These are phyloP conservation scores for Theropithecus gelada DNA, from an alignment of 2,113 vertebrate genomes.

Conservation along the genomic window DNA sequence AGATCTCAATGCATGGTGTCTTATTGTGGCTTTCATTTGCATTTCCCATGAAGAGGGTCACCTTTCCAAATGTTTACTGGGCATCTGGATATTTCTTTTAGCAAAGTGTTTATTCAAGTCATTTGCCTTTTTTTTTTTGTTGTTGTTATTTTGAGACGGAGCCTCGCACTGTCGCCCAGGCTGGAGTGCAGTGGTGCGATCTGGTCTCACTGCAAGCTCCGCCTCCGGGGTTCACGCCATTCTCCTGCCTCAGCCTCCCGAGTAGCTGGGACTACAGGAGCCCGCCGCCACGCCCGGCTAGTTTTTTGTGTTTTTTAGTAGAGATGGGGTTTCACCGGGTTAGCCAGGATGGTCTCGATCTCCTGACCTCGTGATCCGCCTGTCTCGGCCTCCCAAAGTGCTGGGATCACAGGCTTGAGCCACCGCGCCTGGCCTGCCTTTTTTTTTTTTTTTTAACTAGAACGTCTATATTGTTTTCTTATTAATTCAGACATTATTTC, in stretches of 20 bases:
- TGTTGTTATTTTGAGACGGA: background rate
- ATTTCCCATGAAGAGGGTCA: background rate
- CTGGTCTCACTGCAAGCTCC: too few species aligned
- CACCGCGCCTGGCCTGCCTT: background rate
- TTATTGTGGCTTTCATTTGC: background rate
- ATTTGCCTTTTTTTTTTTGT: background rate
- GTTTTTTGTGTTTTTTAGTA: too few species aligned
- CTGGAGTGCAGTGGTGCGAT: too few species aligned
- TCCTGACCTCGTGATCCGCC: too few species aligned
- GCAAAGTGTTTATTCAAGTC: background rate
- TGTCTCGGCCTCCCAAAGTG: too few species aligned
- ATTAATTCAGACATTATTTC: background rate
- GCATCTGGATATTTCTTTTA: background rate
- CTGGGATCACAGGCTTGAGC: too few species aligned
- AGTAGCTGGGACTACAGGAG: too few species aligned
- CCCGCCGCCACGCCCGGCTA: rapidly evolving
- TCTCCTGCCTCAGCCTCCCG: too few species aligned
- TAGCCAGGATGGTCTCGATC: too few species aligned
- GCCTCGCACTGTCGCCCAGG: too few species aligned
- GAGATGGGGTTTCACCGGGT: too few species aligned
- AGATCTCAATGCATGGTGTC: background rate
- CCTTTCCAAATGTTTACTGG: background rate
- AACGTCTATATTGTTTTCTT: background rate
- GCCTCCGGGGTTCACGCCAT: too few species aligned
- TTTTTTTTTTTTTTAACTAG: background rate